Conservation (phyloP, 2,888 invertebrate species). For the Epirrita christyi region DNA sequence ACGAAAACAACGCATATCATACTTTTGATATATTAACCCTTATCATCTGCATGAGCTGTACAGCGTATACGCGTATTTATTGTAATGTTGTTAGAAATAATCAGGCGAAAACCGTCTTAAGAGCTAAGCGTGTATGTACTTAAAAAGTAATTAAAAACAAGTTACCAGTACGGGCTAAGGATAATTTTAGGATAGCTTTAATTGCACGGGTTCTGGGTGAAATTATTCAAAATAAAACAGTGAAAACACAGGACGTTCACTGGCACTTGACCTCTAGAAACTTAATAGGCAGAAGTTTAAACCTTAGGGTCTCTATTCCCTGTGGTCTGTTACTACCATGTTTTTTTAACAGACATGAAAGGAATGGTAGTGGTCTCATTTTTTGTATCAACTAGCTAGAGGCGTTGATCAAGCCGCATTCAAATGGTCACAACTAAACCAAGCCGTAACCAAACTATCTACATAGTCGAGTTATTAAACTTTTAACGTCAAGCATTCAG, state of each 20-base stretch:
- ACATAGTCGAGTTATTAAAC: too few relatives aligned
- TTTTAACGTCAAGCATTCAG: too few relatives aligned
- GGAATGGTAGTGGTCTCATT: too few relatives aligned
- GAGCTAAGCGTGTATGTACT: conserved; percentile 59
- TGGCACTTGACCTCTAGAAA: conserved; percentile 34
- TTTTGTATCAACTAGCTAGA: too few relatives aligned
- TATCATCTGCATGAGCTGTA: conserved; percentile 39
- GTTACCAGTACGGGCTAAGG: conserved; percentile 60
- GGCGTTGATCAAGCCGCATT: too few relatives aligned
- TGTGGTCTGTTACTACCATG: too few relatives aligned
- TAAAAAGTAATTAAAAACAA: conserved; percentile 74
- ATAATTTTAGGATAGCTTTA: conserved; percentile 69
- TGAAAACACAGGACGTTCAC: conserved; percentile 35
- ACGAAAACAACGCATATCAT: conserved; percentile 2
- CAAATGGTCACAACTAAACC: too few relatives aligned
- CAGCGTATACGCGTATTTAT: conserved; percentile 40
- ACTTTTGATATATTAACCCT: neutral
- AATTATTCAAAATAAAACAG: conserved; percentile 54
- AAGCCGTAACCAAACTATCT: too few relatives aligned
- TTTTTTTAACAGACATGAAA: too few relatives aligned
- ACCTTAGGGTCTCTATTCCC: too few relatives aligned
- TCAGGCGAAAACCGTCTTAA: conserved; percentile 47
- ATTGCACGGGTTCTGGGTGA: conserved; percentile 59
- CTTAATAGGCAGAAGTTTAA: conserved; percentile 1
- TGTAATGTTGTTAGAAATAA: conserved; percentile 54